These are phyloP conservation scores for Vanessa tameamea DNA, from an alignment of 1,140 invertebrate genomes.

Conservation along the genomic window DNA sequence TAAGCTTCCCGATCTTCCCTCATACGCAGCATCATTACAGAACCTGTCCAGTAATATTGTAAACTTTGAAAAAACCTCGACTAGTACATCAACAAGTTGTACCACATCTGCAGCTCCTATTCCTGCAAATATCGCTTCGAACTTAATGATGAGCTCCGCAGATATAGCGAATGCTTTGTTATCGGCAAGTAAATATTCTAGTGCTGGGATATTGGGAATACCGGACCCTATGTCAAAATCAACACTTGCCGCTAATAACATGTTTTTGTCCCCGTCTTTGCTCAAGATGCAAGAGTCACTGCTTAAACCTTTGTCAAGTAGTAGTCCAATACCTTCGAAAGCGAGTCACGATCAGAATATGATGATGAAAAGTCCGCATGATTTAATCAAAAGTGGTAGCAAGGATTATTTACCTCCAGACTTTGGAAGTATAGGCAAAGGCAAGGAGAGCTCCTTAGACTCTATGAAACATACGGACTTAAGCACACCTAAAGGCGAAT, in stretches of 20 bases:
- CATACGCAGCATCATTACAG: slow-evolving; percentile 72
- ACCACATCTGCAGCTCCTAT: slow-evolving; percentile 67
- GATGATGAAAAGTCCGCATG: slow-evolving; percentile 75
- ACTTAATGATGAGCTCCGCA: slow-evolving; percentile 82
- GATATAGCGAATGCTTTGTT: slow-evolving; percentile 84
- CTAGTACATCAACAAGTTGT: slow-evolving; percentile 61
- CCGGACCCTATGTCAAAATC: slow-evolving; percentile 85
- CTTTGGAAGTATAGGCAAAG: slow-evolving; percentile 73
- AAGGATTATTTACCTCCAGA: slow-evolving; percentile 79
- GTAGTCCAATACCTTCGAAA: slow-evolving; percentile 73
- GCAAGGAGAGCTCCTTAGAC: slow-evolving; percentile 65
- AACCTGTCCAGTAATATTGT: slow-evolving; percentile 65
- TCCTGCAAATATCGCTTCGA: slow-evolving; percentile 80
- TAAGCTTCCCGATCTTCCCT: slow-evolving; percentile 75
- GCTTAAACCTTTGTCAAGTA: slow-evolving; percentile 75
- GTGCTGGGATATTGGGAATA: slow-evolving; percentile 81
- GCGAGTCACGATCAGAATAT: slow-evolving; percentile 69
- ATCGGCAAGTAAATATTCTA: slow-evolving; percentile 82
- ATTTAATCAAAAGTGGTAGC: slow-evolving; percentile 70
- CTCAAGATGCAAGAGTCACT: slow-evolving; percentile 80
- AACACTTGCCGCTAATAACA: slow-evolving; percentile 85
- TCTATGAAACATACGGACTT: slow-evolving; percentile 58
- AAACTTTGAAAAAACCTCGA: slow-evolving; percentile 71
- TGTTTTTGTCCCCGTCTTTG: slow-evolving; percentile 82
- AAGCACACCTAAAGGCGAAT: slow-evolving; percentile 54